Evolutionary conservation across 2,888 invertebrate genomes (phyloP), one percentile per base, ranked within the genome.

Genomic region (Calameuta idolon): DNA sequence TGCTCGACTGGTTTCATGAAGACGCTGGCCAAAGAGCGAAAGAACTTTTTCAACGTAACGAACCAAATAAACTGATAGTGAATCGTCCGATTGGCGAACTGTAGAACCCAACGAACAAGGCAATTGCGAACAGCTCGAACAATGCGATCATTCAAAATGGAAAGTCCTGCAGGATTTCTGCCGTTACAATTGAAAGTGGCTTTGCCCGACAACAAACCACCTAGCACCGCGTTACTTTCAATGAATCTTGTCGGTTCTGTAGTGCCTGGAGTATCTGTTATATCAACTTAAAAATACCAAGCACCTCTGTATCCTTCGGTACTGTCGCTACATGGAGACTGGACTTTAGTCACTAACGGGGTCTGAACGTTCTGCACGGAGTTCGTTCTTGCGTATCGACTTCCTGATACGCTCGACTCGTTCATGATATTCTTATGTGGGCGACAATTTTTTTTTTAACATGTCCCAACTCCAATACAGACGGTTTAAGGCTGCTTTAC

Each of bases 121-220:
- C 23, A 74, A 12, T n/a, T 23, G 34, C n/a, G 34, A 74, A 11
- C 34, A 74, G 74, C 37, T 69, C 76, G 75, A 80, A 81, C 81
- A 82, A 81, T 83, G 80, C 76, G 76, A 75, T 69, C 34, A 80
- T 81, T 81, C 78, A 85, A 87, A 86, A 86, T 84, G 84, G 87
- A 87, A 87, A 86, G 87, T 86, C 81, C 82, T 79, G 81, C 79
- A 81, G 79, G 82, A 84, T 84, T 82, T 84, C 83, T 84, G 83
- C 86, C 85, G 87, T 85, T 87, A 87, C 86, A 86, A 87, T 87
- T 85, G 87, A 87, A 87, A 87, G 87, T 87, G 84, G 84, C 81
- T 80, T 33, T 71, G 81, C 75, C 83, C 81, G 74, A n/a, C 83
- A 79, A 80, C 81, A 82, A 23, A 55, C 1, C 5, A 23, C 55